Conservation (phyloP, 2,888 invertebrate species). For the Oscheius sp. region DNA sequence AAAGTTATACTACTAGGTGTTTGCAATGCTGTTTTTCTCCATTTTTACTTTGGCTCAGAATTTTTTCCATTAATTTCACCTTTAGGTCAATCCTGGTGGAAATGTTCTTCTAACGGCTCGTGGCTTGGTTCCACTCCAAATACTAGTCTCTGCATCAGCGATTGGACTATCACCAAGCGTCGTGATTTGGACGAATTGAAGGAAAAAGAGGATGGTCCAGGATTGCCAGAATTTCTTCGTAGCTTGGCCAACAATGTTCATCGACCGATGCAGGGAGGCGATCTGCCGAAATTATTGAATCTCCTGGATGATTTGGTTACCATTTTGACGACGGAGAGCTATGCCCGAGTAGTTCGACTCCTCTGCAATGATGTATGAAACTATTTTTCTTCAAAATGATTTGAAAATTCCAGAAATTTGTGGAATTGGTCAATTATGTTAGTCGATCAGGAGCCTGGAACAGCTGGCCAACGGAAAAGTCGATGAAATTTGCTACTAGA, state of each 20-base stretch:
- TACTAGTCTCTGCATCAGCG: constrained; percentile 38
- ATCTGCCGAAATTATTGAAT: constrained; percentile 44
- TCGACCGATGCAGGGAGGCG: constrained; percentile 54
- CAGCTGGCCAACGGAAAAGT: constrained; percentile 32
- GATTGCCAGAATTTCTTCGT: constrained; percentile 43
- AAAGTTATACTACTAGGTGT: neutral
- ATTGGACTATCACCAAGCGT: constrained; percentile 33
- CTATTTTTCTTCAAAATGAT: neutral
- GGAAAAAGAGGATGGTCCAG: constrained; percentile 33
- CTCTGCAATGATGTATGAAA: constrained; percentile 28
- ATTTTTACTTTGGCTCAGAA: too few relatives aligned
- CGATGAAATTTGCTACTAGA: constrained; percentile 27
- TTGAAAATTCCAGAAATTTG: constrained; percentile 28
- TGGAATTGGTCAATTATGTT: constrained; percentile 44
- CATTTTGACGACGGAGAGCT: constrained; percentile 32
- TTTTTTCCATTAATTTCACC: too few relatives aligned
- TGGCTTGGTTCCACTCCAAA: constrained; percentile 48
- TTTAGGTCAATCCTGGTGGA: constrained; percentile 53
- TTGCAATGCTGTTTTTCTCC: neutral
- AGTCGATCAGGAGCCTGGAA: constrained; percentile 38
- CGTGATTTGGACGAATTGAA: constrained; percentile 27
- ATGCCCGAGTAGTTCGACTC: constrained; percentile 33
- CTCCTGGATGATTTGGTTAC: constrained; percentile 40
- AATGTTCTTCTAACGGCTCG: constrained; percentile 44
- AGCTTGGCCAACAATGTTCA: constrained; percentile 33